Conservation (phyloP, 2,797 vertebrate genomes). For the Alfaro cultratus region DNA sequence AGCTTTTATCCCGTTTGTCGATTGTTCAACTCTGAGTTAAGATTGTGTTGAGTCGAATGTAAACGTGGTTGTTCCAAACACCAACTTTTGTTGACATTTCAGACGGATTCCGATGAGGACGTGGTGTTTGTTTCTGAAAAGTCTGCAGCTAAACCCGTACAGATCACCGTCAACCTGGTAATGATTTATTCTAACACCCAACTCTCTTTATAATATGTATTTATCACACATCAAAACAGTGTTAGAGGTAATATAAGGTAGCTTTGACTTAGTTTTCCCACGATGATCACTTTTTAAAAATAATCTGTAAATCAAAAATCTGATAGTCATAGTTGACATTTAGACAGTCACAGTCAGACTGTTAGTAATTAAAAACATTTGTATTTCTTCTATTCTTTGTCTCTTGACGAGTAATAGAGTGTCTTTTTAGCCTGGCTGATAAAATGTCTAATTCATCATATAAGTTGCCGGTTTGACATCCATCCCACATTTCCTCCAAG, state of each 20-base stretch:
- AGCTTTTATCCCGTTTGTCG: neutral
- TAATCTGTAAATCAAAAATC: neutral
- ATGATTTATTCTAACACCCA: neutral
- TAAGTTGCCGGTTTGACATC: neutral
- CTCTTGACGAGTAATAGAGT: neutral
- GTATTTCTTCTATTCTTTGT: neutral
- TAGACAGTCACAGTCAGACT: neutral
- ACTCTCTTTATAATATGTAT: no score
- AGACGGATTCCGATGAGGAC: slow-evolving; percentile 62
- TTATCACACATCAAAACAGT: neutral
- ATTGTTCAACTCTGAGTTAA: neutral
- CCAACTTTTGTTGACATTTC: slow-evolving; percentile 15
- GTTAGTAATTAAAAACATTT: neutral
- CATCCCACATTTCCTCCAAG: neutral
- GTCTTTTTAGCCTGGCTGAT: neutral
- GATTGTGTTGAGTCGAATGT: neutral
- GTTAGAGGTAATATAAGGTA: neutral
- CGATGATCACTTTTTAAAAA: neutral
- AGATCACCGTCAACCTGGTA: slow-evolving; percentile 84
- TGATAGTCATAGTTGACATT: neutral
- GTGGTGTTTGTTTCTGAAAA: slow-evolving; percentile 81
- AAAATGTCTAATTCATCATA: neutral
- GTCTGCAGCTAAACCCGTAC: slow-evolving; percentile 69
- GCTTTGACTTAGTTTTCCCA: no score
- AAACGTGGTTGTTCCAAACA: neutral